Percentiles rank a stretch among this genome's conserved stretches.
Evolutionary conservation across 2,888 invertebrate species (phyloP).

Genomic region (Drosophila nr. medialis): DNA sequence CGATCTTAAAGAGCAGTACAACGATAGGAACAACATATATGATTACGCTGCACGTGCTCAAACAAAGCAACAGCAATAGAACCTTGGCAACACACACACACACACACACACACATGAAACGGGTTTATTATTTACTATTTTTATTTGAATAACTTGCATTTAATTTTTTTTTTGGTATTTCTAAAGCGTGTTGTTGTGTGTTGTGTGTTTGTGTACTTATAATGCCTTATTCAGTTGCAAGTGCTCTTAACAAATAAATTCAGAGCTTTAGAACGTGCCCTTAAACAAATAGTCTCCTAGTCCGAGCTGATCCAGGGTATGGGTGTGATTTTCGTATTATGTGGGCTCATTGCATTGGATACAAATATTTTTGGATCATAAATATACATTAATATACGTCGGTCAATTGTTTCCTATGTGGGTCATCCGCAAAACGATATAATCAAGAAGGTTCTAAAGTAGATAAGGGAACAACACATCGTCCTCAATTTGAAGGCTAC

Average conservation of each 20-base stretch:
- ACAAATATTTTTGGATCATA: neutral
- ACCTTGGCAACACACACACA: conserved; percentile 5
- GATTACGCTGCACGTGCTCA: conserved; percentile 66
- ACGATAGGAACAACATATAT: conserved; percentile 22
- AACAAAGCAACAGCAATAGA: conserved; percentile 48
- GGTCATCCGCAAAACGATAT: neutral
- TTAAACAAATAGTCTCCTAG: neutral
- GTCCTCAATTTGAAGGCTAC: no score
- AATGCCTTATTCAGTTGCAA: neutral
- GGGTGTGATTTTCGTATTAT: neutral
- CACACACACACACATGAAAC: conserved; percentile 1
- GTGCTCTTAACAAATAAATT: neutral
- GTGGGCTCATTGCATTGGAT: neutral
- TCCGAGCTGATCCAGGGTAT: neutral
- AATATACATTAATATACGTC: no score
- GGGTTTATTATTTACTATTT: neutral
- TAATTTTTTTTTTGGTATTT: neutral
- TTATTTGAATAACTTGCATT: neutral
- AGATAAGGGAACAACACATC: no score
- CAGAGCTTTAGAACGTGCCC: no score
- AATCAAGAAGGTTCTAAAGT: neutral
- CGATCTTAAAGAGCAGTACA: conserved; percentile 30
- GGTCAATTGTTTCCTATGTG: neutral
- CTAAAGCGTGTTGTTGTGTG: neutral
- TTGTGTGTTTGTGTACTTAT: no score